These are phyloP conservation scores for Mirza zaza DNA, from an alignment of 2,113 vertebrate genomes.

Conservation along the genomic window DNA sequence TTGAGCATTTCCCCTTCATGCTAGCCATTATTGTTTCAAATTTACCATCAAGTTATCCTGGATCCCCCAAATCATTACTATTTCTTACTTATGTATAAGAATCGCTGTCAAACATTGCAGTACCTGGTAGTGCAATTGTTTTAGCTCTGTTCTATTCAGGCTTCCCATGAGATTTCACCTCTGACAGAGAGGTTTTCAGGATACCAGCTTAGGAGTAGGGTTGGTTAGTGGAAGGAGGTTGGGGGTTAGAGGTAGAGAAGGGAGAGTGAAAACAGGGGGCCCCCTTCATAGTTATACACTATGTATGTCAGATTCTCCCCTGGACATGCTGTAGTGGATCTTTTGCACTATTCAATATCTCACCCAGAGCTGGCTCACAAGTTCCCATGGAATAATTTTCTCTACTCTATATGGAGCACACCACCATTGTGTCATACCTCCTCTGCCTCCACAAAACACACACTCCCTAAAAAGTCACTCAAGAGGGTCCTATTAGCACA, in stretches of 20 bases:
- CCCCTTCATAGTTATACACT: not conserved
- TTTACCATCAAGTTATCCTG: not conserved
- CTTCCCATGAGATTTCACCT: not conserved
- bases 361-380: rapidly evolving
- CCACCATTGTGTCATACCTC: not conserved
- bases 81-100: not conserved
- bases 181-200: not conserved
- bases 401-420: not conserved
- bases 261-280: not conserved
- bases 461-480: not conserved
- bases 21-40: not conserved
- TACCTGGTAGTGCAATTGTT: not conserved
- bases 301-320: not conserved
- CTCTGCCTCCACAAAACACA: not conserved
- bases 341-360: not conserved
- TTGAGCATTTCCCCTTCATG: not conserved
- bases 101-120: not conserved
- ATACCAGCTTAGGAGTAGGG: rapidly evolving
- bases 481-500: not conserved
- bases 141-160: not conserved
- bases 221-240: not conserved
- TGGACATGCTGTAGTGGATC: not conserved
- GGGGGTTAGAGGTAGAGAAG: not conserved
- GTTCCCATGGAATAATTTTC: not conserved
- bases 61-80: not conserved